These are phyloP conservation scores for Tenrec ecaudatus DNA, from an alignment of 2,113 vertebrate species.

Conservation along the genomic window DNA sequence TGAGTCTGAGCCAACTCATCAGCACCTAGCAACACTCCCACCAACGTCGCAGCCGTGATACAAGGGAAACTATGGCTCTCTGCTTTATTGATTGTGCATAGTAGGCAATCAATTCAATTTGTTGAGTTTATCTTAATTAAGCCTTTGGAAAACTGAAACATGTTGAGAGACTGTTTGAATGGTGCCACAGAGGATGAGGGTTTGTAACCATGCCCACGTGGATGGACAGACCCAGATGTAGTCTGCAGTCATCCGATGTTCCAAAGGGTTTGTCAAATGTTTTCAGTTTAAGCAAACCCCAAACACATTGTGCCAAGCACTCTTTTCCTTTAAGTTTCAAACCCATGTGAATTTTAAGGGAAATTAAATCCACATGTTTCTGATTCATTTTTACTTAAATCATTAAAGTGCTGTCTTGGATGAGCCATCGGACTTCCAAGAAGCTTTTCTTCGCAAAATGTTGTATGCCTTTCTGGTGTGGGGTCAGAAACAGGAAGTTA, in stretches of 20 bases:
- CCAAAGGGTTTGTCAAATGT: slow-evolving; percentile 81
- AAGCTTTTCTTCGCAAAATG: slow-evolving; percentile 75
- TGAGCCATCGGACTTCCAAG: slow-evolving; percentile 79
- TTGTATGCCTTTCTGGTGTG: slow-evolving; percentile 78
- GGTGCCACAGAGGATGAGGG: slow-evolving; percentile 38
- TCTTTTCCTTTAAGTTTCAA: slow-evolving; percentile 82
- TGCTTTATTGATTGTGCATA: slow-evolving; percentile 48
- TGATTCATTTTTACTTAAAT: slow-evolving; percentile 84
- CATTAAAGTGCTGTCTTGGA: slow-evolving; percentile 81
- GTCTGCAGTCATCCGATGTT: slow-evolving; percentile 72
- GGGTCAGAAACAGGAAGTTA: slow-evolving; percentile 80
- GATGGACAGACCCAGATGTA: slow-evolving; percentile 71
- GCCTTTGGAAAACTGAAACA: slow-evolving; percentile 64
- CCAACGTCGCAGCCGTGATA: slow-evolving; percentile 13
- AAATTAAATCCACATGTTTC: slow-evolving; percentile 83
- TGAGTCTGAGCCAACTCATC: neutral
- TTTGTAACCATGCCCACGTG: slow-evolving; percentile 59
- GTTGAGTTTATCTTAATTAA: slow-evolving; percentile 74
- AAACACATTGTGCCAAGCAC: slow-evolving; percentile 82
- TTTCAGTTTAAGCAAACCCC: slow-evolving; percentile 83
- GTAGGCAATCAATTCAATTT: slow-evolving; percentile 72
- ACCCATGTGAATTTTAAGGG: slow-evolving; percentile 82
- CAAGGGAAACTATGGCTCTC: neutral
- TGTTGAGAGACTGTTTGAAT: slow-evolving; percentile 69
- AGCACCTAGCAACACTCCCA: neutral